phyloP scores from a whole-genome alignment of 2,888 invertebrate genomes.

The Melieria omissa region DNA sequence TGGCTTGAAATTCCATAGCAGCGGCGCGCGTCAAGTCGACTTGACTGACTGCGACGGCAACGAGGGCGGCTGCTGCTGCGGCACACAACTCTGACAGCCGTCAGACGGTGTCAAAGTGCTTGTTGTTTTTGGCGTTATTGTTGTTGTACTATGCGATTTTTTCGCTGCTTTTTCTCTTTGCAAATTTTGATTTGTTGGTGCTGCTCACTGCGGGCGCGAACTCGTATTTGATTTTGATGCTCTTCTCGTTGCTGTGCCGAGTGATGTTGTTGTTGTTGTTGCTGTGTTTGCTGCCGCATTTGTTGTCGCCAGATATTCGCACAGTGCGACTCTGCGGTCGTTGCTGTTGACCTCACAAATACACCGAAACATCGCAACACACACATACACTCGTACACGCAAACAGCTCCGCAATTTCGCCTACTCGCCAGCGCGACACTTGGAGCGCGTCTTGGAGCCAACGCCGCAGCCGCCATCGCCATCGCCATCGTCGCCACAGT shows the following conservation, averaged over 20 bases:
- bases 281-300: background rate
- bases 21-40: background rate
- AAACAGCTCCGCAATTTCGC: no score
- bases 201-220: no score
- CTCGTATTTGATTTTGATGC: background rate
- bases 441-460: slow-evolving; percentile 46
- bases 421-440: no score
- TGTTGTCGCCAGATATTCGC: slow-evolving; percentile 16
- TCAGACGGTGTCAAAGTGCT: slow-evolving; percentile 35
- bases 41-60: background rate
- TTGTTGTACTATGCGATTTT: slow-evolving; percentile 8
- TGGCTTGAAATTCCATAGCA: background rate
- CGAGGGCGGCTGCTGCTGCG: slow-evolving; percentile 20
- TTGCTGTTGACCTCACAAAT: no score
- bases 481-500: background rate
- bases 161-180: background rate
- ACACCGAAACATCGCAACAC: no score
- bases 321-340: slow-evolving; percentile 38
- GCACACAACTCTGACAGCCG: slow-evolving; percentile 20
- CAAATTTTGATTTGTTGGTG: background rate
- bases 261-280: slow-evolving; percentile 1
- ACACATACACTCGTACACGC: no score
- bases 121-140: slow-evolving; percentile 23
- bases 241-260: background rate
- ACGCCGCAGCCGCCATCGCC: slow-evolving; percentile 15